Base-by-base conservation (phyloP, 2,797 vertebrate genomes). In the Peromyscus melanophrys region DNA sequence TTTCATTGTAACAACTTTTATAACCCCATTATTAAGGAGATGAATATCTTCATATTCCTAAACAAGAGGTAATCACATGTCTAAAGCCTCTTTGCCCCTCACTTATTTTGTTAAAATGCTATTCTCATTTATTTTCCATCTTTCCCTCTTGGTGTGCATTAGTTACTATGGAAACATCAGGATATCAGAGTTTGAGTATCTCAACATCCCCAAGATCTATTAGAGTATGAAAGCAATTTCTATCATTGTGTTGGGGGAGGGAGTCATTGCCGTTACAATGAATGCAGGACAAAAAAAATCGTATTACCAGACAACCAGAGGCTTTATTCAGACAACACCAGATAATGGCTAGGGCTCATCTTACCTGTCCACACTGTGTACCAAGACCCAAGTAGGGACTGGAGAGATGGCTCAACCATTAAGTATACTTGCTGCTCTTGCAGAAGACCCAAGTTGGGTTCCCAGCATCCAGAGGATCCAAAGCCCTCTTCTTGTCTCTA, bases 131-230 rank as follows among this genome's bases (percentile, higher is more conserved):
- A 95, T 92, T 95, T 83, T 92, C 76, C 87, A 81, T 97, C 91
- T 95, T 95, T 34, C n/a, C 40, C 43, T 40, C 10, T 75, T 73
- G 61, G 81, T 96, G 37, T 98, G 76, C 97, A 97, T 97, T 98
- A 97, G 97, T 98, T 98, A 96, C 97, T 96, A 98, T 97, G 97
- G 97, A 97, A 98, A 98, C 95, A 96, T 92, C 87, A 94, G 34
- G 73, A 96, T 82, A 94, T 65, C 71, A 96, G 67, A 94, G 89
- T 97, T 93, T 96, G 91, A 97, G 52, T 37, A 91, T 90, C 92
- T 93, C 94, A 96, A 92, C 75, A 95, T 96, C 92, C 59, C 57
- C 67, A 92, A 96, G n/a, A 95, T 94, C 67, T 95, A 46, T 94
- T 93, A 91, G 34, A 95, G 57, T 89, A 82, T 63, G 71, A 95